These are phyloP conservation scores for Capitulum mitella DNA, from an alignment of 2,888 invertebrate genomes.

Conservation along the genomic window DNA sequence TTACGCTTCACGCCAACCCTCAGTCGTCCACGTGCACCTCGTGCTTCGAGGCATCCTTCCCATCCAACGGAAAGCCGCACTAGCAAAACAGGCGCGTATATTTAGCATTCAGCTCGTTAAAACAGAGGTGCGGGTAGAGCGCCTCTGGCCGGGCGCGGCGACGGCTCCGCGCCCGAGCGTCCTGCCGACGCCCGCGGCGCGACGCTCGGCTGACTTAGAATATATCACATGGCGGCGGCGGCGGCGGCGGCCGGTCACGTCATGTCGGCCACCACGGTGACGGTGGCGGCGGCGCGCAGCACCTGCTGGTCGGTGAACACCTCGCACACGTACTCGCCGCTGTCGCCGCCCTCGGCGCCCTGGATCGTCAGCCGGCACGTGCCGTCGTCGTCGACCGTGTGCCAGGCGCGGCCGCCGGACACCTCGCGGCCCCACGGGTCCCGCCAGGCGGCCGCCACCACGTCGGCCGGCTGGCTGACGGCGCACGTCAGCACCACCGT, in stretches of 20 bases:
- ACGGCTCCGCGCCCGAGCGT: background rate
- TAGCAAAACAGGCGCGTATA: background rate
- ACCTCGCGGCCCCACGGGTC: background rate
- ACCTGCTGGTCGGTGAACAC: background rate
- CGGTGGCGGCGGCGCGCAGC: conserved; percentile 12
- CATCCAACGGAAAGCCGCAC: background rate
- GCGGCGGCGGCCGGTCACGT: background rate
- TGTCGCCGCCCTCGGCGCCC: conserved; percentile 21
- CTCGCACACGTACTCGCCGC: conserved; percentile 15
- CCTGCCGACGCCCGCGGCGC: background rate
- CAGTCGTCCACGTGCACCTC: too few species aligned
- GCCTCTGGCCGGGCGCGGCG: background rate
- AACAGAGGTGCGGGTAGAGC: background rate
- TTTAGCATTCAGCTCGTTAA: background rate
- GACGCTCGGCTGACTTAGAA: background rate
- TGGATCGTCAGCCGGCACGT: conserved; percentile 8
- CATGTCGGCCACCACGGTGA: background rate
- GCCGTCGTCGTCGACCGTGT: conserved; percentile 16
- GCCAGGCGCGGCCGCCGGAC: conserved; percentile 19
- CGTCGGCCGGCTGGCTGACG: background rate
- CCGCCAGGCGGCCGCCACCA: background rate
- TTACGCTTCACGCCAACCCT: too few species aligned
- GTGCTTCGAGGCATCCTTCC: too few species aligned
- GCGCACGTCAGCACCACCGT: conserved; percentile 3
- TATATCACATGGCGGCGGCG: background rate